Conservation (phyloP, 2,888 invertebrate species). For the Amblyjoppa fuscipennis region DNA sequence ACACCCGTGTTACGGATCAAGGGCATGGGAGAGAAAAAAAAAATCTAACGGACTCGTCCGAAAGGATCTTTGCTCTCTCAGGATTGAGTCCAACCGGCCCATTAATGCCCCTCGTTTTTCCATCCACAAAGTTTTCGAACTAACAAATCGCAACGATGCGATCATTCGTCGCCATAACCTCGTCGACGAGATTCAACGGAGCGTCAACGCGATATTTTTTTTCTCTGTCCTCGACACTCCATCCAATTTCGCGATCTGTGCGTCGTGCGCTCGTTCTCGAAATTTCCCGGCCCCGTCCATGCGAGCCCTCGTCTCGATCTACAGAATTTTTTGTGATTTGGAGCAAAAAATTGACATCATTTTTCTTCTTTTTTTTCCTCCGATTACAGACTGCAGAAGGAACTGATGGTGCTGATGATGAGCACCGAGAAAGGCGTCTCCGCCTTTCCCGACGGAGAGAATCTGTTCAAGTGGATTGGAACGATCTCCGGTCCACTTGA, state of each 20-base stretch:
- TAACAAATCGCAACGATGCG: conserved; percentile 15
- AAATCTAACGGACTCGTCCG: conserved; percentile 5
- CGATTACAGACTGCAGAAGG: conserved; percentile 92
- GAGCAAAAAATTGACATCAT: not conserved
- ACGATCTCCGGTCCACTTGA: conserved; percentile 96
- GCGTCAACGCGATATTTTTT: conserved; percentile 28
- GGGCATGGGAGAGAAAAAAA: conserved; percentile 34
- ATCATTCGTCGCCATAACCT: conserved; percentile 52
- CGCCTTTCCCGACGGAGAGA: conserved; percentile 98
- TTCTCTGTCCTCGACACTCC: not conserved
- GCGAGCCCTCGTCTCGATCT: not conserved
- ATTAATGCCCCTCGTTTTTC: not conserved
- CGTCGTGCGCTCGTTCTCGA: not conserved
- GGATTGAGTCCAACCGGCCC: not conserved
- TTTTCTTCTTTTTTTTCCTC: not conserved
- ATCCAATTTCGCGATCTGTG: not conserved
- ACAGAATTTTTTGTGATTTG: not conserved
- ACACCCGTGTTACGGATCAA: conserved; percentile 43
- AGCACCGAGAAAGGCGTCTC: conserved; percentile 96
- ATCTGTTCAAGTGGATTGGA: conserved; percentile 98
- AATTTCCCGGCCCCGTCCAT: not conserved
- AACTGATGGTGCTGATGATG: conserved; percentile 96
- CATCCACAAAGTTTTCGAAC: not conserved
- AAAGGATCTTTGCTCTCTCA: not conserved
- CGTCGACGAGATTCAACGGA: not conserved